Percentiles rank a stretch among this genome's conserved stretches.
Evolutionary conservation across 2,113 vertebrate genomes (phyloP).

Genomic region (Carollia perspicillata): DNA sequence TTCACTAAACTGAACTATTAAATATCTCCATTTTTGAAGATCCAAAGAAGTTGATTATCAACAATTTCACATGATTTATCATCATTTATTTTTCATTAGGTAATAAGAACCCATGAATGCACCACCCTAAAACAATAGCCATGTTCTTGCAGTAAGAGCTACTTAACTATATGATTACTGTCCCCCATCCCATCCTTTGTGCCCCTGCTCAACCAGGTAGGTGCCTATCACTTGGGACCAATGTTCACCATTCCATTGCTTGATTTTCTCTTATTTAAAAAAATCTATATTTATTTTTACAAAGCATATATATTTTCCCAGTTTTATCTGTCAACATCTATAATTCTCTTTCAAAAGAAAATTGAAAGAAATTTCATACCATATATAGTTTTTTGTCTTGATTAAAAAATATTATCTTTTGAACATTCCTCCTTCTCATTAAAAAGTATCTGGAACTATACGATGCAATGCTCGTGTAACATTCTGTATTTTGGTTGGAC

Average conservation of each 20-base stretch:
- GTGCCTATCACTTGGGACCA: not conserved
- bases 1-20: not conserved
- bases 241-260: not conserved
- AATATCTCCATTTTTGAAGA: not conserved
- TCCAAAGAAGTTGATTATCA: not conserved
- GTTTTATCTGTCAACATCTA: not conserved
- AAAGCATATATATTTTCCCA: not conserved
- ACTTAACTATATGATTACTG: accelerated
- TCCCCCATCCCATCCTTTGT: not conserved
- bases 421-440: not conserved
- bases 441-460: not conserved
- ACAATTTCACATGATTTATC: not conserved
- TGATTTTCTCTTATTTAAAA: not conserved
- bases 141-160: not conserved
- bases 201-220: not conserved
- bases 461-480: not conserved
- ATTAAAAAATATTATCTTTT: not conserved
- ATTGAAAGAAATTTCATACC: not conserved
- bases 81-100: not conserved
- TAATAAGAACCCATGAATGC: not conserved
- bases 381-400: not conserved
- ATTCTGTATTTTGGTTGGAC: not conserved
- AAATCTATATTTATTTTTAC: not conserved
- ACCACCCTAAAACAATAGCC: not conserved
- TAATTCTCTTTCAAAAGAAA: conserved; percentile 13